Conservation (phyloP, 2,113 vertebrate genomes). For the Irena cyanogastra region DNA sequence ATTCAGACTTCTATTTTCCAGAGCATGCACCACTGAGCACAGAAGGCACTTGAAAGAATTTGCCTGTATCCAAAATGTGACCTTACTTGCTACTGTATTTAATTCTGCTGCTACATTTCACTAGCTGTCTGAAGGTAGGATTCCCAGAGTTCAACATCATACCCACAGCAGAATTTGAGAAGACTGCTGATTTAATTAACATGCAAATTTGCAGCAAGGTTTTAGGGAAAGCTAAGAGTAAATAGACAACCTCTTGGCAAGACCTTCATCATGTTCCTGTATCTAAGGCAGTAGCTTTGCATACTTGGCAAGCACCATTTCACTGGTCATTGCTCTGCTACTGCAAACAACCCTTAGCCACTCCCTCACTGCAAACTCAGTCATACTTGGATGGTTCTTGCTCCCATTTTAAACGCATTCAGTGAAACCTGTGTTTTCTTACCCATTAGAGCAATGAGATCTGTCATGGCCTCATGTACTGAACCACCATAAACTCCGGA, state of each 20-base stretch:
- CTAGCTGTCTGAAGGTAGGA: background rate
- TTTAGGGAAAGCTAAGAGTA: background rate
- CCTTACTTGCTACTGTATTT: background rate
- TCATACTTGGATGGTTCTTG: background rate
- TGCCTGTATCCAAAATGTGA: background rate
- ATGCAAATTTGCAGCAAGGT: background rate
- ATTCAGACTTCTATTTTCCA: background rate
- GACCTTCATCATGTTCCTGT: background rate
- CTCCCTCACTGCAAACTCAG: background rate
- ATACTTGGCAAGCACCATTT: background rate
- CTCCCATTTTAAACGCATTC: background rate
- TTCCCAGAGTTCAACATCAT: background rate
- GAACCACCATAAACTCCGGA: slow-evolving; percentile 96
- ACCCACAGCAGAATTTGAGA: background rate
- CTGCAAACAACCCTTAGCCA: background rate
- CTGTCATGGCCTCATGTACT: slow-evolving; percentile 92
- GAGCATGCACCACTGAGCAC: background rate
- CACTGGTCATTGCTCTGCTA: background rate
- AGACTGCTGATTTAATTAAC: background rate
- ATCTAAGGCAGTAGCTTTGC: background rate
- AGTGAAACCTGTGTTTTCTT: slow-evolving; percentile 50
- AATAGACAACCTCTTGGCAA: background rate
- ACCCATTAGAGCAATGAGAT: slow-evolving; percentile 90
- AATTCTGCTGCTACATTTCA: background rate
- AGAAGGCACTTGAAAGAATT: rapidly evolving